phyloP scores from a whole-genome alignment of 2,113 vertebrate species.

The Oncorhynchus gorbuscha region DNA sequence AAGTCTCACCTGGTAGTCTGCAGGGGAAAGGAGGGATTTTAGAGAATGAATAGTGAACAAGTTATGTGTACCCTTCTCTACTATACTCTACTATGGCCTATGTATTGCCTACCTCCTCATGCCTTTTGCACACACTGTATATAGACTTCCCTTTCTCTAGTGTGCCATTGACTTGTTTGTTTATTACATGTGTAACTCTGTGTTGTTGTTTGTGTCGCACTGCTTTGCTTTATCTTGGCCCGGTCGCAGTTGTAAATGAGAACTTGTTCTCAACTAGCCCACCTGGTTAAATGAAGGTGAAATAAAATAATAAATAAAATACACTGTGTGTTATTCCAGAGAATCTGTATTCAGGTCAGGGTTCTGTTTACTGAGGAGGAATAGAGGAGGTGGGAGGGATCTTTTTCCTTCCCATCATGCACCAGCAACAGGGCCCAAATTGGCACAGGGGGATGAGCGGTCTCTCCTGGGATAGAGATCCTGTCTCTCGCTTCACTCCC shows the following conservation, averaged over 20 bases:
- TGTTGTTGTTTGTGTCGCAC: too few species aligned
- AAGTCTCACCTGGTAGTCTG: constrained; percentile 54
- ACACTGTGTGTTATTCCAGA: constrained; percentile 49
- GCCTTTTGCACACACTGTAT: too few species aligned
- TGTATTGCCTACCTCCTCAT: too few species aligned
- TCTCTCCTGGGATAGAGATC: constrained; percentile 67
- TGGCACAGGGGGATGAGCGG: constrained; percentile 63
- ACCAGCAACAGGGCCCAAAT: constrained; percentile 70
- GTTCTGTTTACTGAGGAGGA: constrained; percentile 50
- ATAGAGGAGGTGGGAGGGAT: constrained; percentile 42
- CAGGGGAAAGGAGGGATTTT: constrained; percentile 30
- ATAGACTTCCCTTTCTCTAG: too few species aligned
- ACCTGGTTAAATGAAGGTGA: too few species aligned
- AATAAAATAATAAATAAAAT: too few species aligned
- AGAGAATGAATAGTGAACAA: constrained; percentile 58
- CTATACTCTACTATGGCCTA: background rate
- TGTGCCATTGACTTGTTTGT: too few species aligned
- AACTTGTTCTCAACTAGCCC: too few species aligned
- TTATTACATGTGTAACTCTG: too few species aligned
- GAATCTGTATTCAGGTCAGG: constrained; percentile 76
- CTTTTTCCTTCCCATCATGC: constrained; percentile 73
- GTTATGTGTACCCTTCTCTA: constrained; percentile 39
- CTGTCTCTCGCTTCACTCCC: constrained; percentile 57
- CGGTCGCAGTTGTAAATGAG: too few species aligned
- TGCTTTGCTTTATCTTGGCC: too few species aligned